Conservation (phyloP, 1,140 invertebrate genomes). For the Brachystomella parvula region DNA sequence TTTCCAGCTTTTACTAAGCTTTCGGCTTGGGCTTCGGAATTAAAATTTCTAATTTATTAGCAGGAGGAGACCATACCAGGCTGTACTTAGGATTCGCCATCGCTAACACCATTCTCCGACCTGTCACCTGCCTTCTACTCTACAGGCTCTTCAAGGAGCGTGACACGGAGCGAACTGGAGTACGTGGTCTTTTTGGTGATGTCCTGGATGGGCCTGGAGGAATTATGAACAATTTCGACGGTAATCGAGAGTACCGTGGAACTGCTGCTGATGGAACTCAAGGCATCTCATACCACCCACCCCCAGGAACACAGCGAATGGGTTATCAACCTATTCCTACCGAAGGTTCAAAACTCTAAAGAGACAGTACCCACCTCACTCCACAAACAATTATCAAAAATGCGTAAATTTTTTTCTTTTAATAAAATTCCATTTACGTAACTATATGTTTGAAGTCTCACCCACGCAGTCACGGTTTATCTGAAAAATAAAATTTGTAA, state of each 20-base stretch:
- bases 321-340: not conserved
- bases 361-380: not conserved
- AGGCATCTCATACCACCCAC: not conserved
- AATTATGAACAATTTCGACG: not conserved
- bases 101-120: slow-evolving; percentile 5
- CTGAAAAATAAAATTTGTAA: too few species aligned
- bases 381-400: too few species aligned
- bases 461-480: too few species aligned
- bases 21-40: too few species aligned
- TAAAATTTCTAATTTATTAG: not conserved
- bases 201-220: not conserved
- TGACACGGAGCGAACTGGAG: not conserved
- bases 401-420: too few species aligned
- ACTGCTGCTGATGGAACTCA: not conserved
- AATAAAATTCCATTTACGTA: too few species aligned
- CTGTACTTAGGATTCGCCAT: slow-evolving; percentile 10
- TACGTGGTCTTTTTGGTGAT: slow-evolving; percentile 3
- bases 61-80: not conserved
- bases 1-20: too few species aligned
- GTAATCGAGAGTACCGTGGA: not conserved
- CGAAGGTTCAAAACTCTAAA: not conserved
- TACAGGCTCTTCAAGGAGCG: not conserved
- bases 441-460: too few species aligned
- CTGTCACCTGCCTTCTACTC: slow-evolving; percentile 2
- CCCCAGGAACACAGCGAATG: not conserved